Evolutionary conservation across 2,797 vertebrate species (phyloP).

Genomic region (Borostomias antarcticus): DNA sequence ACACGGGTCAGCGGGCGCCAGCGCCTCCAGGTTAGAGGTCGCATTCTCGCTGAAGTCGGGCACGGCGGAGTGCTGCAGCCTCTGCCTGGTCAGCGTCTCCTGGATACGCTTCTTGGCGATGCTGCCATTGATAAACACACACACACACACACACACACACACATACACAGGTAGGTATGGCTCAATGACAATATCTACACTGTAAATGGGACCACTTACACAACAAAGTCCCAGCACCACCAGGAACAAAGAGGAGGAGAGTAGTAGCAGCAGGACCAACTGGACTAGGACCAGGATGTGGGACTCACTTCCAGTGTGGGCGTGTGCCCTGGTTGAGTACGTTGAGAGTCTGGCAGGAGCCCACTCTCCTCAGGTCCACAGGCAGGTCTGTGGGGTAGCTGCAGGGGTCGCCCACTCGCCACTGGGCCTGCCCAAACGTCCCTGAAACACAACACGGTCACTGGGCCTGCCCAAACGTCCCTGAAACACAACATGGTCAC

Average conservation of each 20-base stretch:
- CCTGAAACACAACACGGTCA: conserved; percentile 49
- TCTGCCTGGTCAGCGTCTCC: conserved; percentile 1
- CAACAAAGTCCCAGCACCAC: too few relatives aligned
- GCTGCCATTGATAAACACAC: conserved; percentile 3
- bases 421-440: conserved; percentile 29
- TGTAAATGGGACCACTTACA: not conserved
- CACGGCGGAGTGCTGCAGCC: not conserved
- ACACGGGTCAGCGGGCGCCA: conserved; percentile 13
- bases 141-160: not conserved
- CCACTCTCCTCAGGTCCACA: conserved; percentile 22
- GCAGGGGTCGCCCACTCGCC: conserved; percentile 15
- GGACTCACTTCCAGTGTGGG: conserved; percentile 47
- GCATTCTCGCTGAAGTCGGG: not conserved
- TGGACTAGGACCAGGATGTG: not conserved
- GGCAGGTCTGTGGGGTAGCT: conserved; percentile 14
- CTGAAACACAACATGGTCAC: conserved; percentile 44
- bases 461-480: conserved; percentile 29
- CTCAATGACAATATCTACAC: too few relatives aligned
- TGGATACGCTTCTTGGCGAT: conserved; percentile 14
- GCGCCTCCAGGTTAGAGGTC: not conserved
- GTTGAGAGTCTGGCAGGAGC: conserved; percentile 7
- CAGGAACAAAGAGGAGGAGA: not conserved
- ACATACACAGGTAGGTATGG: not conserved
- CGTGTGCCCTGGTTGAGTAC: conserved; percentile 42
- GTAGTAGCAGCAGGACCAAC: not conserved